Conservation (phyloP, 2,113 vertebrate species). For the Hemichromis elongatus region DNA sequence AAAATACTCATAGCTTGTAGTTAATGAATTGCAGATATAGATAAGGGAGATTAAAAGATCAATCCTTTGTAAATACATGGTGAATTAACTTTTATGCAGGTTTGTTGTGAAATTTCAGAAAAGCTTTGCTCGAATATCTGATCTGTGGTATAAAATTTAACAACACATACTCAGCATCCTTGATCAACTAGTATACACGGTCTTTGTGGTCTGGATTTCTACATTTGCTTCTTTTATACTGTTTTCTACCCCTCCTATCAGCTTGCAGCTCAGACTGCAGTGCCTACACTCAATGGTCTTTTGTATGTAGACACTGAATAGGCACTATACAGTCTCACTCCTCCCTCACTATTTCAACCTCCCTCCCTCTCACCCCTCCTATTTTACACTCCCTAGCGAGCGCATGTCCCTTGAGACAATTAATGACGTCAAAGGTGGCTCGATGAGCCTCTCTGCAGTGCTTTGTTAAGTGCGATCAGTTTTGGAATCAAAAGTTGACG, state of each 20-base stretch:
- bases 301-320: slow-evolving; percentile 65
- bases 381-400: slow-evolving; percentile 27
- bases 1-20: background rate
- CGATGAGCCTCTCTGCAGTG: slow-evolving; percentile 43
- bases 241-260: slow-evolving; percentile 58
- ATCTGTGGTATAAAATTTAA: background rate
- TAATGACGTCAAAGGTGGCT: slow-evolving; percentile 54
- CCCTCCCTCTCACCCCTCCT: background rate
- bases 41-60: background rate
- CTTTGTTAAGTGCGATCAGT: slow-evolving; percentile 36
- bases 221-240: slow-evolving; percentile 54
- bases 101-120: background rate
- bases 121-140: background rate
- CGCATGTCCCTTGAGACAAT: slow-evolving; percentile 52
- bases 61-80: background rate
- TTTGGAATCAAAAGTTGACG: slow-evolving; percentile 31
- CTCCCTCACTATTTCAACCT: background rate
- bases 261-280: slow-evolving; percentile 61
- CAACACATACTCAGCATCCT: slow-evolving; percentile 9
- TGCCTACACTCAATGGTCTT: slow-evolving; percentile 63
- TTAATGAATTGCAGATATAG: background rate
- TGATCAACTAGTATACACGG: slow-evolving; percentile 57
- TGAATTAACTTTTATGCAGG: background rate
- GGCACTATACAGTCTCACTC: slow-evolving; percentile 42
- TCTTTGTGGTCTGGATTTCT: slow-evolving; percentile 55